Evolutionary conservation across 2,888 invertebrate genomes (phyloP).

Genomic region (Dascillus cervinus): DNA sequence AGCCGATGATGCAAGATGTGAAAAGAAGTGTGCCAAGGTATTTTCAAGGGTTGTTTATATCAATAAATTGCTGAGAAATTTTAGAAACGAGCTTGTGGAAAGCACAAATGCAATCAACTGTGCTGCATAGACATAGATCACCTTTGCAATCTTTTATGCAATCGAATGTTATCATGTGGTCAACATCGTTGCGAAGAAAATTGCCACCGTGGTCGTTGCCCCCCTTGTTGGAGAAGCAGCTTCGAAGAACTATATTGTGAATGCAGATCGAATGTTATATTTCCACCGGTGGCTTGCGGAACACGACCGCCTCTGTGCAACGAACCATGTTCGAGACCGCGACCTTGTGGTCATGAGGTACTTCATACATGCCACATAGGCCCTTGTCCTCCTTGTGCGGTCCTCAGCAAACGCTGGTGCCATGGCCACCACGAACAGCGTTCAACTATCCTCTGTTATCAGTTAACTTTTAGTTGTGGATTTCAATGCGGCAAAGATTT

Average conservation of each 20-base stretch:
- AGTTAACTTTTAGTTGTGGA: conserved; percentile 86
- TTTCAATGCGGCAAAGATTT: conserved; percentile 74
- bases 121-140: conserved; percentile 88
- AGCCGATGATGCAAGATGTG: conserved; percentile 72
- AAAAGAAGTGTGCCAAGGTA: conserved; percentile 84
- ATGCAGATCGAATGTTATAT: conserved; percentile 78
- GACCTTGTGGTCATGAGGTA: conserved; percentile 75
- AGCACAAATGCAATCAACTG: conserved; percentile 81
- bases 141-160: conserved; percentile 76
- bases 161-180: conserved; percentile 76
- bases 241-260: conserved; percentile 89
- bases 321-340: conserved; percentile 65
- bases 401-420: conserved; percentile 78
- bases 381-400: conserved; percentile 77
- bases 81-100: conserved; percentile 72
- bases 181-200: conserved; percentile 80
- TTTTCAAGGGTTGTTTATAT: too few relatives aligned
- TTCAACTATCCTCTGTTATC: conserved; percentile 81
- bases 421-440: conserved; percentile 53
- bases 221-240: conserved; percentile 69
- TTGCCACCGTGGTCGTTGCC: conserved; percentile 83
- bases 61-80: too few relatives aligned
- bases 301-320: conserved; percentile 76
- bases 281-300: conserved; percentile 91
- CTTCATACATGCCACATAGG: conserved; percentile 78